phyloP scores from a whole-genome alignment of 30 jellyfish, hydroid and myxozoan species.

The Turritopsis rubra region DNA sequence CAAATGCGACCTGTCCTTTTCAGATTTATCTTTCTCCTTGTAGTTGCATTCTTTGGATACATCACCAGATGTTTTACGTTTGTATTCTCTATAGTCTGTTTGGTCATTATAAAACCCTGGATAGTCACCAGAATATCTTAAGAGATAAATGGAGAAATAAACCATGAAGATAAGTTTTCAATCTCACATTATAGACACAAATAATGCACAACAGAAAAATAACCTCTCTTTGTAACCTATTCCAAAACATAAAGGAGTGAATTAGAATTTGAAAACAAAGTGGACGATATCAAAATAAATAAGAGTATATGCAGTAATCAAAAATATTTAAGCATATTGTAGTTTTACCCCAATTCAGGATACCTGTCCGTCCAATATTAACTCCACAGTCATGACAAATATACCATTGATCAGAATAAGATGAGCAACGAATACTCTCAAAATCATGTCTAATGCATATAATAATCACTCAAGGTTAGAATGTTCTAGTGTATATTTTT shows the following conservation, averaged over 20 bases:
- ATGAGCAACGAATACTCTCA: not conserved
- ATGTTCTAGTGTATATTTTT: not conserved
- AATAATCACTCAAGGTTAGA: not conserved
- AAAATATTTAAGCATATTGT: no score
- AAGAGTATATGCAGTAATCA: no score
- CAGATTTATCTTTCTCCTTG: not conserved
- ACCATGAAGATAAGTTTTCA: no score
- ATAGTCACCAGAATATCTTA: not conserved
- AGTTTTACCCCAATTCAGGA: not conserved
- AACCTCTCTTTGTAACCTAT: no score
- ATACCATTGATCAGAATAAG: not conserved
- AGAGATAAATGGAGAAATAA: no score
- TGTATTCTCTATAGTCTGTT: not conserved
- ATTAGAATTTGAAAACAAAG: no score
- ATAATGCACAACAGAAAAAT: no score
- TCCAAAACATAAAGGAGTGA: no score
- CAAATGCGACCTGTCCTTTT: not conserved
- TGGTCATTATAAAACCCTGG: not conserved
- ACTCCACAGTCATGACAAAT: not conserved
- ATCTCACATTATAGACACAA: no score
- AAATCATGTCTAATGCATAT: not conserved
- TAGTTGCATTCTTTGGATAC: not conserved
- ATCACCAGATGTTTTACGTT: not conserved
- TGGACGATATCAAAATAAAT: no score
- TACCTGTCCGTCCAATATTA: not conserved